Conservation (phyloP, 2,888 invertebrate species). For the Coremacera marginata region DNA sequence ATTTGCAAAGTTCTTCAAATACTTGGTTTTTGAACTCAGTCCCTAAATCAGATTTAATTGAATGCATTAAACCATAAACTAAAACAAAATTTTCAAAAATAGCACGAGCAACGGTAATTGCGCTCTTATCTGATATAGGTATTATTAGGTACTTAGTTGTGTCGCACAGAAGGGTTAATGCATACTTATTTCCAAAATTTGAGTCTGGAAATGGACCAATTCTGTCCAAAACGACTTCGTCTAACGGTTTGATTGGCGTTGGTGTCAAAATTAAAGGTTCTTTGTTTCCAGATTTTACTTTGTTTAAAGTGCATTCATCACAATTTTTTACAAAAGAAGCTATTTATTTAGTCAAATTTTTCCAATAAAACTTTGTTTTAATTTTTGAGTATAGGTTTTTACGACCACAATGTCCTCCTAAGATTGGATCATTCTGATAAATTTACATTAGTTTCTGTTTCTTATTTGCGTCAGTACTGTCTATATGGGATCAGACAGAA, state of each 20-base stretch:
- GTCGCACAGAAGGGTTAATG: slow-evolving; percentile 42
- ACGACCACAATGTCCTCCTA: slow-evolving; percentile 36
- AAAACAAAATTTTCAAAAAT: slow-evolving; percentile 48
- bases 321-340: slow-evolving; percentile 37
- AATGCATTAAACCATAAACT: slow-evolving; percentile 42
- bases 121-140: slow-evolving; percentile 48
- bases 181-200: slow-evolving; percentile 35
- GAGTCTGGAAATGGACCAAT: slow-evolving; percentile 46
- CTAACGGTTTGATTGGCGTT: slow-evolving; percentile 39
- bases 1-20: slow-evolving; percentile 20
- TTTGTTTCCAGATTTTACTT: slow-evolving; percentile 33
- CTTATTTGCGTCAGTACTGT: slow-evolving; percentile 5
- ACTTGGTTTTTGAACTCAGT: slow-evolving; percentile 44
- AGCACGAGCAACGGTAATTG: slow-evolving; percentile 49
- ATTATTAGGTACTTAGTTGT: slow-evolving; percentile 48
- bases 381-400: slow-evolving; percentile 36
- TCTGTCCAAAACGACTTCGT: slow-evolving; percentile 43
- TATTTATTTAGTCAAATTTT: slow-evolving; percentile 40
- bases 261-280: slow-evolving; percentile 38
- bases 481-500: slow-evolving; percentile 22
- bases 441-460: slow-evolving; percentile 20
- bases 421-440: slow-evolving; percentile 36
- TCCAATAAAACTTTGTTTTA: slow-evolving; percentile 40
- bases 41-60: slow-evolving; percentile 43
- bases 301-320: slow-evolving; percentile 38